A percentile compares a stretch with the other conserved stretches of the same genome.
These are phyloP conservation scores for Dichetophora obliterata DNA, from an alignment of 2,888 invertebrate genomes.

Conservation along the genomic window DNA sequence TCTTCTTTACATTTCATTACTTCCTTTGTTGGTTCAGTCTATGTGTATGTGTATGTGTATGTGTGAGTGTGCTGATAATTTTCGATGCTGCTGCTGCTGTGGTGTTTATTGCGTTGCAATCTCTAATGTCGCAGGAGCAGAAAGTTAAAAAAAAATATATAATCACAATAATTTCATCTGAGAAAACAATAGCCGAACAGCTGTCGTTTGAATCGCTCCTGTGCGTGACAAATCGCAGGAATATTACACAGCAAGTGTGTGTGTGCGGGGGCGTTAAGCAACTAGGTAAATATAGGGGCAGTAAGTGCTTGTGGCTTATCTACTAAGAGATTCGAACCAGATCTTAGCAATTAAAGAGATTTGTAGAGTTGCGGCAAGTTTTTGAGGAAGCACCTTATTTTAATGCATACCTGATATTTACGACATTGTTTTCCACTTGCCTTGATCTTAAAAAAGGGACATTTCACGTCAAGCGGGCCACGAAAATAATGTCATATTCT, in stretches of 20 bases:
- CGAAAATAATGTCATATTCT: too few relatives aligned
- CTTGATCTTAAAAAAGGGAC: too few relatives aligned
- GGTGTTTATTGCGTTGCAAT: not conserved
- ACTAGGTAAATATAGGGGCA: too few relatives aligned
- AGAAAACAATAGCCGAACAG: slow-evolving; percentile 22
- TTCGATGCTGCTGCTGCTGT: not conserved
- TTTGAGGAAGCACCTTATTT: too few relatives aligned
- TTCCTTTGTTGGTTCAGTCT: slow-evolving; percentile 4
- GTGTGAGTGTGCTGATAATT: slow-evolving; percentile 9
- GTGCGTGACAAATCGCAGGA: slow-evolving; percentile 60
- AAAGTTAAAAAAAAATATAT: not conserved
- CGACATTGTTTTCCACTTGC: too few relatives aligned
- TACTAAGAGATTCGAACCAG: not conserved
- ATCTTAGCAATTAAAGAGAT: not conserved
- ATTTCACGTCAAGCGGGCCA: too few relatives aligned
- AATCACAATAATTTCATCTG: slow-evolving; percentile 14
- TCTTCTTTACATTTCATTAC: slow-evolving; percentile 19
- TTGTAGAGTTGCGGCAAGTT: too few relatives aligned
- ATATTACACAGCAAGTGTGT: slow-evolving; percentile 48
- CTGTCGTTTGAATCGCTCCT: slow-evolving; percentile 34
- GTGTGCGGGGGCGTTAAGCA: not conserved
- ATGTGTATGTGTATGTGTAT: not conserved
- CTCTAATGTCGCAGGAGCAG: not conserved
- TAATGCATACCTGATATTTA: too few relatives aligned
- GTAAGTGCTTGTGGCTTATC: too few relatives aligned